phyloP scores from a whole-genome alignment of 2,113 vertebrate genomes.

The Pollimyrus isidori region DNA sequence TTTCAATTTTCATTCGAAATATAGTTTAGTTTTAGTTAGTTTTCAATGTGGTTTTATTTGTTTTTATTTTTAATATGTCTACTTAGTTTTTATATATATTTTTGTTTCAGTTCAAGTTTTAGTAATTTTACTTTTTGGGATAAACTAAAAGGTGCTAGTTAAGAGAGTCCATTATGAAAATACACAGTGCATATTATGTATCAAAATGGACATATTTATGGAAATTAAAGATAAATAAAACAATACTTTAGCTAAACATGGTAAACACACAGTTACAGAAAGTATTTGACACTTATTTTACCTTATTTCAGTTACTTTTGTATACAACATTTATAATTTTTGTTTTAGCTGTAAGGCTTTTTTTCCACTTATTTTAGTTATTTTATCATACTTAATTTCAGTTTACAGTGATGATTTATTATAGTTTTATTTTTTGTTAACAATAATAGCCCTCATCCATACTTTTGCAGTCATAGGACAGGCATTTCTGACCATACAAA shows the following conservation, averaged over 20 bases:
- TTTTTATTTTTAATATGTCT: not conserved
- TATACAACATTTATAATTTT: not conserved
- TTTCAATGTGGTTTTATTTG: not conserved
- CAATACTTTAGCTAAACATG: not conserved
- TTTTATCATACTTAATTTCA: not conserved
- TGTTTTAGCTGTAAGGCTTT: not conserved
- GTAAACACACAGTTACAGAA: not conserved
- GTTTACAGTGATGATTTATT: not conserved
- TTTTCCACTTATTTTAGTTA: not conserved
- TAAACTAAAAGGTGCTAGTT: not conserved
- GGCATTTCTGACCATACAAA: not conserved
- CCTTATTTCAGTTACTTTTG: not conserved
- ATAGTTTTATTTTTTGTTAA: not conserved
- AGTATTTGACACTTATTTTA: not conserved
- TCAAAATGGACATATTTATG: not conserved
- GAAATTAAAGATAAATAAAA: not conserved
- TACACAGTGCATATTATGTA: not conserved
- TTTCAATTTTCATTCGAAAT: not conserved
- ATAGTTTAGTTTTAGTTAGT: not conserved
- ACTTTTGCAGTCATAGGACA: not conserved
- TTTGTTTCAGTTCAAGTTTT: not conserved
- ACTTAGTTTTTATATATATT: not conserved
- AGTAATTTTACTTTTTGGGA: not conserved
- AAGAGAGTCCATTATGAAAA: not conserved
- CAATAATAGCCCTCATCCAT: not conserved